Conservation (phyloP, 1,140 invertebrate species). For the Sitophilus oryzae region DNA sequence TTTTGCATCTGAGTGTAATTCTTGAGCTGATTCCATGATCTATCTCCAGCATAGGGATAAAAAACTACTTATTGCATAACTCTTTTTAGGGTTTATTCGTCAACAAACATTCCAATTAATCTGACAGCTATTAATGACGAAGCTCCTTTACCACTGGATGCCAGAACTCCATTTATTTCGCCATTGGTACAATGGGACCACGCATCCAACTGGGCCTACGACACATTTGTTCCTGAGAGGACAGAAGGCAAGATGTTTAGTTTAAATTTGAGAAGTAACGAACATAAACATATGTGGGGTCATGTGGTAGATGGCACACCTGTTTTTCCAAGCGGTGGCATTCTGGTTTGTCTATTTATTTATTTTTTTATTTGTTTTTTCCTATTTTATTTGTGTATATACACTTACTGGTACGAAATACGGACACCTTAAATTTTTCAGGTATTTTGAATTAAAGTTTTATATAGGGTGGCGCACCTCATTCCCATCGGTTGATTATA, state of each 20-base stretch:
- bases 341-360: not conserved
- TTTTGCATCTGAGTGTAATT: too few species aligned
- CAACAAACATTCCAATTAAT: constrained; percentile 47
- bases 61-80: constrained; percentile 1
- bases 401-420: too few species aligned
- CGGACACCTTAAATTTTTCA: too few species aligned
- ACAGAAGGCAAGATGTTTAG: not conserved
- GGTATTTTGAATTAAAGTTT: too few species aligned
- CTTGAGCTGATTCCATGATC: too few species aligned
- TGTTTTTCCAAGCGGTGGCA: not conserved
- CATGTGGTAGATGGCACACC: not conserved
- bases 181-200: constrained; percentile 89
- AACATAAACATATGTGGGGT: not conserved
- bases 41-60: too few species aligned
- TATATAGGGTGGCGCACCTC: too few species aligned
- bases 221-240: not conserved
- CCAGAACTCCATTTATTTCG: constrained; percentile 79
- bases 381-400: too few species aligned
- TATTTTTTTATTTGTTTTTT: not conserved
- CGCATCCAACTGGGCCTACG: constrained; percentile 30
- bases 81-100: constrained; percentile 57
- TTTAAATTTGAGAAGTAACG: not conserved
- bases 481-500: too few species aligned
- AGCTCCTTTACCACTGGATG: constrained; percentile 76
- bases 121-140: constrained; percentile 55